Conservation (phyloP, 2,888 invertebrate species). For the Ischnus inquisitorius region DNA sequence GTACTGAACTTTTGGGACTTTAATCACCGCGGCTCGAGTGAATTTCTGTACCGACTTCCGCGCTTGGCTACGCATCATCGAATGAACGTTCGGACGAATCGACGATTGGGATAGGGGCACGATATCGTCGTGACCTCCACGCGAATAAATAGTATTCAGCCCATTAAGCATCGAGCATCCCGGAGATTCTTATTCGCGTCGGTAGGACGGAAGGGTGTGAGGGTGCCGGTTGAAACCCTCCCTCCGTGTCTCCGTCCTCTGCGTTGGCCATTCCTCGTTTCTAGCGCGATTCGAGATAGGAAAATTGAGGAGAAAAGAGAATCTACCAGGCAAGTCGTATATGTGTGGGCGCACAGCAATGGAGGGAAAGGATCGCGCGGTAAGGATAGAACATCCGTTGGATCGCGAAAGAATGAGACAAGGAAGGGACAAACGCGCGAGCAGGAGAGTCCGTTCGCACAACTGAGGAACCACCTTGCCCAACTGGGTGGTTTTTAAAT, state of each 20-base stretch:
- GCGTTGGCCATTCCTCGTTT: conserved; percentile 51
- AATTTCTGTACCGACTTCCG: too few relatives aligned
- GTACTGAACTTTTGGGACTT: too few relatives aligned
- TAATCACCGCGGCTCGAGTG: too few relatives aligned
- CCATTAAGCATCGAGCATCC: conserved; percentile 82
- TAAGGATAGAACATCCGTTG: conserved; percentile 52
- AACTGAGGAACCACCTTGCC: conserved; percentile 61
- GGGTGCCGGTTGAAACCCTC: conserved; percentile 42
- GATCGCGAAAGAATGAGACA: conserved; percentile 70
- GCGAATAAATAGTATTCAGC: conserved; percentile 82
- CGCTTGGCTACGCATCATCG: not conserved
- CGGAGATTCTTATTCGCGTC: conserved; percentile 79
- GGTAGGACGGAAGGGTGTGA: conserved; percentile 39
- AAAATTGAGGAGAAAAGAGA: conserved; percentile 60
- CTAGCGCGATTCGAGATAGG: conserved; percentile 62
- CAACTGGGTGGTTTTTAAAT: conserved; percentile 84
- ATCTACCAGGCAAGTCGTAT: conserved; percentile 31
- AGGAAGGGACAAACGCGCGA: conserved; percentile 67
- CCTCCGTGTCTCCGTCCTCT: conserved; percentile 51
- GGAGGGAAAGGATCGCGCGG: conserved; percentile 43
- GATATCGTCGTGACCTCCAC: conserved; percentile 44
- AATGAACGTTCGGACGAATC: conserved; percentile 52
- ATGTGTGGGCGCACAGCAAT: conserved; percentile 31
- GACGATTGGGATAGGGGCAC: conserved; percentile 36
- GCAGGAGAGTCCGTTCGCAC: conserved; percentile 69